These are phyloP conservation scores for Calameuta filiformis DNA, from an alignment of 2,888 invertebrate species.

Conservation along the genomic window DNA sequence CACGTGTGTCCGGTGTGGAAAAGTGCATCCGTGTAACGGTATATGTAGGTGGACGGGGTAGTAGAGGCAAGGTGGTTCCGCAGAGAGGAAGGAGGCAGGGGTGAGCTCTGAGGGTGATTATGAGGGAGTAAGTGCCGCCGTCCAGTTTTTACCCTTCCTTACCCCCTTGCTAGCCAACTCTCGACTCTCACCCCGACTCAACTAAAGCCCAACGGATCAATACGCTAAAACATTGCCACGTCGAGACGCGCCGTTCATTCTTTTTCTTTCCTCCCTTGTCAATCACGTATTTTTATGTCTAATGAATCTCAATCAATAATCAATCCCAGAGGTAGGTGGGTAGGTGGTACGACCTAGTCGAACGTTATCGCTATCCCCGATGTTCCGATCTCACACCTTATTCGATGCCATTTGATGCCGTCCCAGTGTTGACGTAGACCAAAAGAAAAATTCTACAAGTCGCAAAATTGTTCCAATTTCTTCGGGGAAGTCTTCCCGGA, in stretches of 20 bases:
- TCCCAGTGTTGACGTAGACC: too few relatives aligned
- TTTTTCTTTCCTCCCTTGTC: slow-evolving; percentile 9
- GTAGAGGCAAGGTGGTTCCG: slow-evolving; percentile 17
- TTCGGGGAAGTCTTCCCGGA: not conserved
- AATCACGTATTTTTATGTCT: not conserved
- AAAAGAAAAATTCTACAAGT: not conserved
- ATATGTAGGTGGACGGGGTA: slow-evolving; percentile 30
- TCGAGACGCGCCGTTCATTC: slow-evolving; percentile 48
- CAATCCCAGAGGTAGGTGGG: not conserved
- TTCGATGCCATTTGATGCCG: not conserved
- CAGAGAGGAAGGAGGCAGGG: slow-evolving; percentile 30
- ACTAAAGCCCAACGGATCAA: slow-evolving; percentile 61
- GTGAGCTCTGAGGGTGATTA: slow-evolving; percentile 49
- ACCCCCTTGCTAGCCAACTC: slow-evolving; percentile 15
- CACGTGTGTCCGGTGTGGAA: slow-evolving; percentile 16
- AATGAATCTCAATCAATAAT: not conserved
- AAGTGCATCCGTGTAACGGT: slow-evolving; percentile 26
- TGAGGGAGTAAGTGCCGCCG: slow-evolving; percentile 62
- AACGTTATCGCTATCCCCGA: not conserved
- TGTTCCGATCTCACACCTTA: not conserved
- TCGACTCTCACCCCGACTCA: slow-evolving; percentile 43
- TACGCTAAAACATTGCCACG: slow-evolving; percentile 64
- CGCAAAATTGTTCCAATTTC: not conserved
- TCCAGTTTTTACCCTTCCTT: slow-evolving; percentile 54
- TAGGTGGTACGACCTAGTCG: not conserved